Base-by-base conservation (phyloP, 1,140 invertebrate genomes). In the Sycobia sp. region DNA sequence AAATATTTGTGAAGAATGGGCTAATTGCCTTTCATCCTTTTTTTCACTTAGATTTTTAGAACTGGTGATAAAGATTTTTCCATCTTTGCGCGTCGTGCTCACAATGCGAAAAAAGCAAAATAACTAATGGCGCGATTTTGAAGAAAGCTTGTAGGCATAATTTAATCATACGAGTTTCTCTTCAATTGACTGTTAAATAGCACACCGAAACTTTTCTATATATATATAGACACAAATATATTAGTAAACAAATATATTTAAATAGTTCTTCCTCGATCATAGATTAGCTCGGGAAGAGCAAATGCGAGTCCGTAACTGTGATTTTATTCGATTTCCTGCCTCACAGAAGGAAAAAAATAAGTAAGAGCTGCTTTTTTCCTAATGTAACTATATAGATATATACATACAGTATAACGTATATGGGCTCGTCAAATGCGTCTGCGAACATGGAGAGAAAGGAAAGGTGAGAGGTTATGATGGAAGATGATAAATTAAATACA, bases 261-360 rank as follows among this genome's bases (percentile, higher is more conserved):
- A 39, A 34, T 53, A 38, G n/a, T n/a, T n/a, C 47, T 43, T 29
- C 25, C 58, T 36, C 38, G 47, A 39, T 13, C 50, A 34, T 39
- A 54, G n/a, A 39, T 8, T 56, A 4, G 29, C 54, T 27, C 54
- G 54, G 27, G 41, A 25, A n/a, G 49, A 1, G 36, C 18, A 20
- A 39, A 34, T 27, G 53, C 61, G 54, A 56, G 43, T 57, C 53
- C 54, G 54, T 46, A 47, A 63, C 61, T 63, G 61, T 63, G 61
- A 63, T 63, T 57, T 57, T 63, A 63, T 51, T 46, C 61, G 39
- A 63, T 51, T 63, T 63, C 54, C 61, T 63, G 61, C 61, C 61
- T 63, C 61, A 56, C 25, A 54, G 29, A 20, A 22, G 27, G 39
- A 53, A 20, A 53, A 9, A 38, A 44, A 14, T 16, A 27, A 46